Conservation (phyloP, 1,140 invertebrate species). For the Spodoptera litura region DNA sequence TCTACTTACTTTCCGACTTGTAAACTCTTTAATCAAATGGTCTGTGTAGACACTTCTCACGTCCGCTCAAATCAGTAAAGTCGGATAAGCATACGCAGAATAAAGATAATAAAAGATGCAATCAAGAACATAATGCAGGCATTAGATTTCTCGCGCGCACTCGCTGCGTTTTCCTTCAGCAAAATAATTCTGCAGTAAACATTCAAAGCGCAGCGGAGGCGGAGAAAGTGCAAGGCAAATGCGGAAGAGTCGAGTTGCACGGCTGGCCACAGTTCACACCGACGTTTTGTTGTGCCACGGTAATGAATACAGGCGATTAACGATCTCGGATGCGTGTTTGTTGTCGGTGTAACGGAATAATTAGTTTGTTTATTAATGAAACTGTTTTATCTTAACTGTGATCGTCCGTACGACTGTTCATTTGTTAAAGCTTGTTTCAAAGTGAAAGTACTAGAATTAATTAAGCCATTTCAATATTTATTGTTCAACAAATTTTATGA, state of each 20-base stretch:
- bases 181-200: conserved; percentile 53
- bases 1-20: neutral
- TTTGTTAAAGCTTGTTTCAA: conserved; percentile 30
- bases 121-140: conserved; percentile 38
- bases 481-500: neutral
- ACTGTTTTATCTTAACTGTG: conserved; percentile 31
- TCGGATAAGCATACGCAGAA: conserved; percentile 9
- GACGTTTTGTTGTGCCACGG: conserved; percentile 33
- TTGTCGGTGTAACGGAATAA: conserved; percentile 34
- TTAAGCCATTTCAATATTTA: neutral
- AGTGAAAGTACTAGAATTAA: conserved; percentile 36
- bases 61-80: neutral
- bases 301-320: conserved; percentile 37
- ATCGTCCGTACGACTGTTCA: conserved; percentile 29
- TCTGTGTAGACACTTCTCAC: neutral
- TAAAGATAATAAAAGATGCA: conserved; percentile 37
- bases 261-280: conserved; percentile 40
- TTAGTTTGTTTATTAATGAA: conserved; percentile 42
- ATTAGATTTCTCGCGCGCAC: conserved; percentile 35
- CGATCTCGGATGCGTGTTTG: conserved; percentile 35
- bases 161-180: conserved; percentile 48
- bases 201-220: conserved; percentile 57
- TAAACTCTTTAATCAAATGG: neutral
- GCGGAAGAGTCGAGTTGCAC: conserved; percentile 58
- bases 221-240: conserved; percentile 62